phyloP scores from a whole-genome alignment of 2,888 invertebrate genomes.

The Blastobasis adustella region DNA sequence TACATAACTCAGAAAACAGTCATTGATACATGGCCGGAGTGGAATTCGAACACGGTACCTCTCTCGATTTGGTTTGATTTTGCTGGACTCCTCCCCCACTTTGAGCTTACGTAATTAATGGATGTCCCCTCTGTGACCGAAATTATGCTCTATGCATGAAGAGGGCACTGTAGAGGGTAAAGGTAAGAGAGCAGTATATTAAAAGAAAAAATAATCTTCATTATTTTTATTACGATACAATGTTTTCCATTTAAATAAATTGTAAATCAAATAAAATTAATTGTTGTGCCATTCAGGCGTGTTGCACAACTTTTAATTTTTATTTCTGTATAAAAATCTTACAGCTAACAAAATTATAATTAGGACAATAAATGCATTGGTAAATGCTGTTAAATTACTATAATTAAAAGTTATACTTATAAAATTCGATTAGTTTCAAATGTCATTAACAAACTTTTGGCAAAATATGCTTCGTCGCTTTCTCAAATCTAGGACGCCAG shows the following conservation, averaged over 20 bases:
- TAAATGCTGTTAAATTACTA: constrained; percentile 20
- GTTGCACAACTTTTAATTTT: constrained; percentile 1
- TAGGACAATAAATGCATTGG: constrained; percentile 26
- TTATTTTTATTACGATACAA: constrained; percentile 22
- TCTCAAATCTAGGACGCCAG: too few relatives aligned
- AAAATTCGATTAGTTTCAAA: too few relatives aligned
- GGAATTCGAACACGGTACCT: too few relatives aligned
- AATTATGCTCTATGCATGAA: too few relatives aligned
- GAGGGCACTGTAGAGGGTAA: too few relatives aligned
- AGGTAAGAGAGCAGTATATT: too few relatives aligned
- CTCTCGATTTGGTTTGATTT: too few relatives aligned
- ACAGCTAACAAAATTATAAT: constrained; percentile 6
- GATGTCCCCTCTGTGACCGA: too few relatives aligned
- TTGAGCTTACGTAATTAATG: too few relatives aligned
- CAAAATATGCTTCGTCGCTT: not conserved
- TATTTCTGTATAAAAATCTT: constrained; percentile 7
- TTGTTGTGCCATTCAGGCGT: not conserved
- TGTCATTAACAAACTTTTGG: not conserved
- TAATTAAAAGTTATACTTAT: not conserved
- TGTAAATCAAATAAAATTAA: not conserved
- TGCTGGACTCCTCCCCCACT: too few relatives aligned
- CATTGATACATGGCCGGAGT: too few relatives aligned
- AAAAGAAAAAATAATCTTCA: constrained; percentile 20
- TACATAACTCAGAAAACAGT: too few relatives aligned
- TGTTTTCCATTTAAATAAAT: constrained; percentile 28